Base-by-base conservation (phyloP, 2,888 invertebrate species). In the Sinohyriopsis cumingii region DNA sequence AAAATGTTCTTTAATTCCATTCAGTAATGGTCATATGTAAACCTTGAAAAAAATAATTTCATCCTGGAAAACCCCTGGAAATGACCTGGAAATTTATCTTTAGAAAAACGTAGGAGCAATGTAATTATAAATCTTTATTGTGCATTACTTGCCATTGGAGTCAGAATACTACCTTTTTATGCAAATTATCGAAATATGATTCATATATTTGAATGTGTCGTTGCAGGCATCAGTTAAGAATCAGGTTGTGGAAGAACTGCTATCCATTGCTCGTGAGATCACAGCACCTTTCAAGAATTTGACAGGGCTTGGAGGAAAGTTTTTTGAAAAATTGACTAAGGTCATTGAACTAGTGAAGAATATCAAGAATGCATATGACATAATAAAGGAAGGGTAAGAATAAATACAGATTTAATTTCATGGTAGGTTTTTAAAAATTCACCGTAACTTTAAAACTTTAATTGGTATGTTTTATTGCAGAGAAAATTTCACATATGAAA, bases 331-430 rank as follows among this genome's bases (percentile, higher is more conserved):
- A 5, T 75, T 75, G 53, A 55, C 12, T 4, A 25, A 55, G 12
- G 24, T 75, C 9, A 70, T 72, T 59, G 62, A 72, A 45, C 20
- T 56, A 5, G 57, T 68, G n/a, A 66, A 68, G 54, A 57, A 55
- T 22, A 66, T 75, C n/a, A 72, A 70, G 56, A 65, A 71, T 3
- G 75, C 75, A 33, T 75, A 61, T 45, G 56, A 54, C 5, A 55
- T 59, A 33, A 19, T 75, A 45, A 72, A 68, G 53, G 59, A 72
- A 55, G 75, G 70, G 75, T 75, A 66, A 68, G 54, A 61, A 61
- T 1, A 25, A 65, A 53, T 57, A 22, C 4, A 60, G 15, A 60
- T 20, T 24, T 33, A 19, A 0, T 25, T 24, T 28, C 5, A 19
- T 20, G 24, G 19, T 28, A 22, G 6, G 25, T 5, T 45, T 45